Evolutionary conservation across 1,140 invertebrate species (phyloP).

Genomic region (Cyphomyrmex costatus): DNA sequence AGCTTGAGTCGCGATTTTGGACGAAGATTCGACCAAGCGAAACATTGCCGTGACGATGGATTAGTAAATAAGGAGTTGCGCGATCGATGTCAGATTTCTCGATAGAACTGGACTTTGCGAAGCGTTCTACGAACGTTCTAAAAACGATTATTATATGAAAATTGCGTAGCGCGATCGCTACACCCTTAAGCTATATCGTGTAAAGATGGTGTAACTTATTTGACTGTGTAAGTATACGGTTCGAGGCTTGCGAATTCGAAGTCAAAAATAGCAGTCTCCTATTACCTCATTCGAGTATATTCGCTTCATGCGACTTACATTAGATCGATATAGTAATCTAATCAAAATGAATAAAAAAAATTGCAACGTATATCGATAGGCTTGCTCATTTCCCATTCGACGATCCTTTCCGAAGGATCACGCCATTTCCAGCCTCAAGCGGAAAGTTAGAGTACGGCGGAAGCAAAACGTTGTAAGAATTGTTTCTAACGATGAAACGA

Average conservation of each 20-base stretch:
- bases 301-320: not conserved
- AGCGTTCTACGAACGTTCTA: not conserved
- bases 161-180: constrained; percentile 18
- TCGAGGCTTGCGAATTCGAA: constrained; percentile 17
- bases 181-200: not conserved
- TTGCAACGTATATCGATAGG: too few relatives aligned
- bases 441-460: not conserved
- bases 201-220: constrained; percentile 6
- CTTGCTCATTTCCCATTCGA: not conserved
- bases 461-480: constrained; percentile 24
- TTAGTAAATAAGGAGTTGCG: constrained; percentile 41
- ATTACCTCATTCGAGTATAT: not conserved
- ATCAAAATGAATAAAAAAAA: not conserved
- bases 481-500: constrained; percentile 52
- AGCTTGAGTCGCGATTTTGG: not conserved
- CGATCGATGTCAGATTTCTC: constrained; percentile 32
- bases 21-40: constrained; percentile 9
- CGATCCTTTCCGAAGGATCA: constrained; percentile 2
- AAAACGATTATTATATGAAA: constrained; percentile 34
- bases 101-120: not conserved
- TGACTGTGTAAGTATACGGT: constrained; percentile 5
- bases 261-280: not conserved
- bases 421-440: constrained; percentile 20
- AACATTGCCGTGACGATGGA: constrained; percentile 31
- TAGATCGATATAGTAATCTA: not conserved